phyloP scores from a whole-genome alignment of 1,140 invertebrate genomes.

The silkworm (Bombyx mori) region ASM3026992v2 NC_085121.1:18381501-18382000 shows the following conservation, averaged over 20 bases:
- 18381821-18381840: neutral
- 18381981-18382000: slow-evolving; percentile 69
- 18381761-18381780: slow-evolving; percentile 9
- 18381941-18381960: slow-evolving; percentile 90
- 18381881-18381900: slow-evolving; percentile 93
- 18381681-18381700: slow-evolving; percentile 33
- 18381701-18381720: slow-evolving; percentile 15
- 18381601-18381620: slow-evolving; percentile 70
- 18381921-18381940: slow-evolving; percentile 89
- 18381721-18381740: slow-evolving; percentile 32
- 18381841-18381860: slow-evolving; percentile 74
- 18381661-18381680: slow-evolving; percentile 40
- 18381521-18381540: slow-evolving; percentile 69
- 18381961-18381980: slow-evolving; percentile 82
- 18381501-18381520: slow-evolving; percentile 72
- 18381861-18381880: slow-evolving; percentile 92
- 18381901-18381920: slow-evolving; percentile 90
- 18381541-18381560: slow-evolving; percentile 68
- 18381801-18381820: neutral
- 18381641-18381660: slow-evolving; percentile 67
- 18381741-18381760: slow-evolving; percentile 11
- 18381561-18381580: slow-evolving; percentile 67
- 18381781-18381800: neutral
- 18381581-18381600: slow-evolving; percentile 69
- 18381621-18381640: slow-evolving; percentile 62